These are phyloP conservation scores for Python bivittatus DNA, from an alignment of 2,113 vertebrate species.

Conservation along the genomic window DNA sequence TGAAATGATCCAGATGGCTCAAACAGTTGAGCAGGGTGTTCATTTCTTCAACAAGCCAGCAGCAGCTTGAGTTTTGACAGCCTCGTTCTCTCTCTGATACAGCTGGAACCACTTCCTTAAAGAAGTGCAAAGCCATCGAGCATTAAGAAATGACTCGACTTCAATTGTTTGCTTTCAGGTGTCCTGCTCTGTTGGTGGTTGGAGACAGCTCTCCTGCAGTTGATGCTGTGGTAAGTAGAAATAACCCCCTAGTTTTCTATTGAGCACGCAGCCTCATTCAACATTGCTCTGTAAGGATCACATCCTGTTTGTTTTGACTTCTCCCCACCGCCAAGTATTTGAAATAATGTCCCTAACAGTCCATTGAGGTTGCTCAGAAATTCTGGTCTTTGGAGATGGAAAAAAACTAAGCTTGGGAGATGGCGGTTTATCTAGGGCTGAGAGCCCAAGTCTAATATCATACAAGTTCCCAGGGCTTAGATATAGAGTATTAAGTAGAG, in stretches of 20 bases:
- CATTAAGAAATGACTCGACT: not conserved
- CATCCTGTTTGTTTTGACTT: not conserved
- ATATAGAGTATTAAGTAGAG: not conserved
- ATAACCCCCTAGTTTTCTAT: not conserved
- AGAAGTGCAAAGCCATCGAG: not conserved
- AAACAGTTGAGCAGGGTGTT: not conserved
- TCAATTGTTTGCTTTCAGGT: slow-evolving; percentile 71
- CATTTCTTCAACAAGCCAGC: not conserved
- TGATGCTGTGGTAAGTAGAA: slow-evolving; percentile 86
- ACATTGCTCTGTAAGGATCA: not conserved
- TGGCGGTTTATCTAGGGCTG: not conserved
- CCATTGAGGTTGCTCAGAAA: no score
- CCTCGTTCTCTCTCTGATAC: not conserved
- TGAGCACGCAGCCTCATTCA: not conserved
- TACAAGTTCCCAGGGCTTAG: not conserved
- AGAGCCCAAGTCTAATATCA: not conserved
- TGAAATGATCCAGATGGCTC: not conserved
- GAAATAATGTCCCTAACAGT: not conserved
- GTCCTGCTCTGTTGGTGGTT: slow-evolving; percentile 85
- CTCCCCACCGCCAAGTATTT: not conserved
- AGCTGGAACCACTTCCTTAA: not conserved
- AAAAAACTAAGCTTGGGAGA: not conserved
- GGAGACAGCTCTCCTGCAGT: slow-evolving; percentile 90
- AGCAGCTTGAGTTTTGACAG: rapidly evolving
- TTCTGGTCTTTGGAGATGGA: not conserved